Evolutionary conservation across 2,888 invertebrate species (phyloP), one percentile per base, ranked within the genome.

Genomic region (Drosophila lacicola): DNA sequence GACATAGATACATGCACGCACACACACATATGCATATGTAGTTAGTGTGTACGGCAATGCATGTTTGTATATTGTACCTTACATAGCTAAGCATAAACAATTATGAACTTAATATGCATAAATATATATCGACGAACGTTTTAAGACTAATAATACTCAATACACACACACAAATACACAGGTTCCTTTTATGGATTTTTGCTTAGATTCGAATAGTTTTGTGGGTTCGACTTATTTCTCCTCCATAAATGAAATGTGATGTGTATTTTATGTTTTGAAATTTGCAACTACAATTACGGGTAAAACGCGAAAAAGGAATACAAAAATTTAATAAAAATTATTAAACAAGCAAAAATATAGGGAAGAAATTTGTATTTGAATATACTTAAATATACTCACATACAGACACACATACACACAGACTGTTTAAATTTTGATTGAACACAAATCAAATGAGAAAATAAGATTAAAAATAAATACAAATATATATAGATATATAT

Each of bases 251-350:
- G 45, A 47, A 71, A 69, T 82, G 82, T 82, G 86, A 82, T 83
- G 87, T 72, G 56, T 73, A 73, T 37, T 57, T 75, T 86, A 70
- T 83, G 66, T 68, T 83, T 83, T 84, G 68, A 74, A 55, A 70
- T 69, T 84, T 78, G 82, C 73, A 84, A 88, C 86, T 80, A 78
- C 74, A 88, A 86, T 74, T 84, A 84, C 84, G 84, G 84, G 84
- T 84, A 88, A 86, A 76, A 70, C 54, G 78, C 77, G 60, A 53
- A 60, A 57, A 67, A 58, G 37, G 14, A 51, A 63, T 34, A 42
- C 19, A 47, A 46, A 41, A 39, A 55, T 2, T 8, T 1, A 29
- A 39, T 2, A 46, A 46, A 11, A 2, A 29, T 9, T 6, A 42
- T 39, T 39, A 6, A 39, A 39, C n/a, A 33, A 19, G 11, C 14